Percentiles rank a stretch among this genome's conserved stretches.
These are phyloP conservation scores for Microctonus brassicae DNA, from an alignment of 2,888 invertebrate species.

Conservation along the genomic window DNA sequence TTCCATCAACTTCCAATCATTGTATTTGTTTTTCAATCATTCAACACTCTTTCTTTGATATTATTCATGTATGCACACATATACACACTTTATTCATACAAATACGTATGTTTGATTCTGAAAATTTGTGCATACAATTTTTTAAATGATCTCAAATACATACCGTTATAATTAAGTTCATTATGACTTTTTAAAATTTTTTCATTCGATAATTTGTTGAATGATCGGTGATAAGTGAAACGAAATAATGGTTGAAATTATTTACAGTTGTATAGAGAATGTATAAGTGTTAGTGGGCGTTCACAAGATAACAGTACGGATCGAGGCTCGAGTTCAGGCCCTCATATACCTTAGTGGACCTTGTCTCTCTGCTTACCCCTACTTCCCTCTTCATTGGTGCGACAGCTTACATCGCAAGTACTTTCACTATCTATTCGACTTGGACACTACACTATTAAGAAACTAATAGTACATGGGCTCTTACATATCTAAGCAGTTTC, in stretches of 20 bases:
- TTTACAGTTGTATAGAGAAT: conserved; percentile 9
- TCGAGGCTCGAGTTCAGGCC: conserved; percentile 65
- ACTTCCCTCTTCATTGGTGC: conserved; percentile 45
- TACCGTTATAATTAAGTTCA: conserved; percentile 65
- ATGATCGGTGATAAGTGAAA: neutral
- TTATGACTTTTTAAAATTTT: conserved; percentile 44
- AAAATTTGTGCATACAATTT: no score
- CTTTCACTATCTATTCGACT: conserved; percentile 68
- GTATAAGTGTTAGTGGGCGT: conserved; percentile 60
- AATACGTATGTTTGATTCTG: neutral
- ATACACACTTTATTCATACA: neutral
- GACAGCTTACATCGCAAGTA: conserved; percentile 54
- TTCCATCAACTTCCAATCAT: neutral
- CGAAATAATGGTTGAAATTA: neutral
- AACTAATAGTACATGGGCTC: no score
- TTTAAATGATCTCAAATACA: no score
- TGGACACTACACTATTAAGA: no score
- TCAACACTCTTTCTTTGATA: no score
- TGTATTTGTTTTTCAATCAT: no score
- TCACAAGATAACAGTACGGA: conserved; percentile 67
- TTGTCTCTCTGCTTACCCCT: conserved; percentile 55
- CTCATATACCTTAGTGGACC: conserved; percentile 68
- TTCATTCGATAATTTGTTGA: conserved; percentile 13
- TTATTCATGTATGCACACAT: neutral
- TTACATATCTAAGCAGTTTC: neutral